Conservation (phyloP, 2,797 vertebrate species). For the Gallinago nigripennis region DNA sequence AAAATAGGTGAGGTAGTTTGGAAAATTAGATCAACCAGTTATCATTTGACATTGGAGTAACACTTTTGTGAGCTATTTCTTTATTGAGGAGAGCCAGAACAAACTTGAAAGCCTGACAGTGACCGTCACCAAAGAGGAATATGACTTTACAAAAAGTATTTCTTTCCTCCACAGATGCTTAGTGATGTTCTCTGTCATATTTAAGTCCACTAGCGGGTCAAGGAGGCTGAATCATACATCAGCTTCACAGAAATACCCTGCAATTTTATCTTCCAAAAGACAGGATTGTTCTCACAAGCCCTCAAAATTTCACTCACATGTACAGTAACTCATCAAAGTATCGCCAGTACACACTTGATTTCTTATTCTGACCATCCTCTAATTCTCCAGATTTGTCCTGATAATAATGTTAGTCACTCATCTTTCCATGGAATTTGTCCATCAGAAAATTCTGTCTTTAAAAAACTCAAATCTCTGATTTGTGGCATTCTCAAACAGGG, state of each 20-base stretch:
- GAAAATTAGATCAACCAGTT: background rate
- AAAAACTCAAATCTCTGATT: background rate
- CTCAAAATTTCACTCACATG: background rate
- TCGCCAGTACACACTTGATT: background rate
- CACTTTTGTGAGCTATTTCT: conserved; percentile 9
- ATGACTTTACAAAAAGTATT: background rate
- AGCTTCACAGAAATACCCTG: background rate
- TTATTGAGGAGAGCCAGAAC: background rate
- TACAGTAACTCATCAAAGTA: background rate
- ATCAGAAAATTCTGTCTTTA: background rate
- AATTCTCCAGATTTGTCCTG: background rate
- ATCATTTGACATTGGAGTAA: background rate
- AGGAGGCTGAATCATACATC: background rate
- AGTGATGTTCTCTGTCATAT: background rate
- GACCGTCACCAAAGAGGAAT: background rate
- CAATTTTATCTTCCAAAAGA: background rate
- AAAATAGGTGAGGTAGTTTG: background rate
- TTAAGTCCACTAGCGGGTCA: background rate
- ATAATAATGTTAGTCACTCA: background rate
- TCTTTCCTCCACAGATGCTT: background rate
- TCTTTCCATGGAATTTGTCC: background rate
- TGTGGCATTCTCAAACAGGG: background rate
- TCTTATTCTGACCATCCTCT: background rate
- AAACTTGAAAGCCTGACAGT: background rate
- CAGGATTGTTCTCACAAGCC: background rate